Base-by-base conservation (phyloP, 2,113 vertebrate genomes). In the Pampusana beccarii region DNA sequence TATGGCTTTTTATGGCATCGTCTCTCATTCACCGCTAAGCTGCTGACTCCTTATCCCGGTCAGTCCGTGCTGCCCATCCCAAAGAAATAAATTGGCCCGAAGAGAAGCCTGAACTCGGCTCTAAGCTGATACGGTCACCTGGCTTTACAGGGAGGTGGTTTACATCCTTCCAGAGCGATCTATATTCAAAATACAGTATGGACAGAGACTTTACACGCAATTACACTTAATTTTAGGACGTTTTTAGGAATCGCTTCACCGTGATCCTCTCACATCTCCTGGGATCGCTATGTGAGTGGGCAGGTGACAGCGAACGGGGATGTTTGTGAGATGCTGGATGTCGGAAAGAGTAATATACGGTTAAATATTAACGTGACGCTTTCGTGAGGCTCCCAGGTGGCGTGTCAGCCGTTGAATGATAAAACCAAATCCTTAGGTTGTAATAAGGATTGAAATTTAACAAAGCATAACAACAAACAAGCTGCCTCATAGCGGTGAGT, bases 301-400 rank as follows among this genome's bases (percentile, higher is more conserved):
- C 25, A 83, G 64, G 74, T 83, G 90, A 34, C 77, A 81, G 88
- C 6, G 50, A 87, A 69, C 50, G 31, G 79, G 92, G 93, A 90
- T 95, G 87, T 94, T 97, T 94, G 61, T 62, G 50, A 89, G 96
- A 91, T 79, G 80, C 93, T 87, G 50, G 71, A 64, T 60, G 13
- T 77, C 46, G 3, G 62, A 29, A 57, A 60, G 82, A 86, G 82
- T 58, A 93, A 94, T 88, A 90, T 48, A 50, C 10, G 73, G 96
- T 96, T 96, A 96, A 96, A 95, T 70, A 97, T 97, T 97, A 96
- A 95, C 90, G 0, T 16, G 81, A 50, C 42, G 87, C 50, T 90
- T 92, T 95, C 57, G 6, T 60, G 91, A 86, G 88, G 69, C 36
- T 86, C 80, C 80, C 72, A 74, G 88, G 71, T 90, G 93, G 64